A percentile compares a stretch with the other conserved stretches of the same genome.
Conservation (phyloP, 2,797 vertebrate species). For the Momotus momota region DNA sequence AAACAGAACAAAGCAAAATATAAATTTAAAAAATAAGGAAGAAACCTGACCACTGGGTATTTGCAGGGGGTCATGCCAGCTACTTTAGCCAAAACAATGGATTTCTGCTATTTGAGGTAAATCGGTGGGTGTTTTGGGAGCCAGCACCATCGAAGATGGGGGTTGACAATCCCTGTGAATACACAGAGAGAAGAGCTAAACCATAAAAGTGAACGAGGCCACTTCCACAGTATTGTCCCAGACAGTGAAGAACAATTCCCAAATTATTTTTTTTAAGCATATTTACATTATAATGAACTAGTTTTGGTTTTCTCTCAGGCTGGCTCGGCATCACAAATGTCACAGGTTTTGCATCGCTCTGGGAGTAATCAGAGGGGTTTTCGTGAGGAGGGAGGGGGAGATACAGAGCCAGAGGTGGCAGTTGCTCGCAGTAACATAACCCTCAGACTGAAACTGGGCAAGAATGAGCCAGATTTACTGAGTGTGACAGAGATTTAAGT, state of each 20-base stretch:
- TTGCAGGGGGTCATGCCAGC: not conserved
- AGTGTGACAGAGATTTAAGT: not conserved
- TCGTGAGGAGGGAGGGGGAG: not conserved
- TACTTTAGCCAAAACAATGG: not conserved
- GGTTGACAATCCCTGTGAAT: not conserved
- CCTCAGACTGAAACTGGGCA: not conserved
- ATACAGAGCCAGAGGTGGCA: not conserved
- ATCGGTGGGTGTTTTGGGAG: not conserved
- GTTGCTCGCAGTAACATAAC: not conserved
- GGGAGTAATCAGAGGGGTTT: not conserved
- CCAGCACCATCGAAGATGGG: not conserved
- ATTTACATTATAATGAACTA: not conserved
- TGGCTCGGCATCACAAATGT: accelerated
- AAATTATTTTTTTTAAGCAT: not conserved
- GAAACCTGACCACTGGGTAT: not conserved
- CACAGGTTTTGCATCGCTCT: not conserved
- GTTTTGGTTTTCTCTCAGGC: not conserved
- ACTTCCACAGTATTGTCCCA: not conserved
- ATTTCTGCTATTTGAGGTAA: not conserved
- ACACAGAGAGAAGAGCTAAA: not conserved
- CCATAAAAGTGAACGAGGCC: not conserved
- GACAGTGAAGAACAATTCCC: not conserved
- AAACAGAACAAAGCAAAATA: not conserved
- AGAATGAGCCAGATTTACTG: not conserved
- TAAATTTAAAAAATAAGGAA: not conserved